A percentile compares a stretch with the other conserved stretches of the same genome.
Evolutionary conservation across 1,140 invertebrate species (phyloP).

Genomic region (Polypedilum vanderplanki): DNA sequence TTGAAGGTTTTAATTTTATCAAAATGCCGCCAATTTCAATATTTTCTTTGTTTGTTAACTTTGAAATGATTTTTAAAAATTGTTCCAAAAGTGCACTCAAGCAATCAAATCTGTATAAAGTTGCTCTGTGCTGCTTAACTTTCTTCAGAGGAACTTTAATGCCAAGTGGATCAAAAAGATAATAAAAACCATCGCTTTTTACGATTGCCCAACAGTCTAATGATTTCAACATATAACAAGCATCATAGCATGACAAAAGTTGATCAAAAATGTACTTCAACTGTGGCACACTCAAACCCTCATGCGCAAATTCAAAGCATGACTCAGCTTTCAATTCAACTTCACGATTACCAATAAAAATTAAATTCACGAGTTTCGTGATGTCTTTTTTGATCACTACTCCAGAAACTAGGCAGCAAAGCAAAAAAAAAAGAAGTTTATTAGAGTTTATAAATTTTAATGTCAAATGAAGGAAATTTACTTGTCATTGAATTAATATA

Average conservation of each 20-base stretch:
- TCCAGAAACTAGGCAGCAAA: background rate
- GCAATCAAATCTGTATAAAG: background rate
- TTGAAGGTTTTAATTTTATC: no score
- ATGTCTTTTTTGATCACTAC: background rate
- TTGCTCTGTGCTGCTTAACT: background rate
- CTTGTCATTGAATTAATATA: background rate
- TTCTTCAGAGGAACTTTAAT: background rate
- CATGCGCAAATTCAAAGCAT: background rate
- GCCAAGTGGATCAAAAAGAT: background rate
- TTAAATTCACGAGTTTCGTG: background rate
- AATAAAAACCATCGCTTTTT: background rate
- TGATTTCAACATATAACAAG: background rate
- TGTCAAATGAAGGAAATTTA: background rate
- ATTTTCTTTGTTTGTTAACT: no score
- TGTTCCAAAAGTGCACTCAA: background rate
- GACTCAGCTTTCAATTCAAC: background rate
- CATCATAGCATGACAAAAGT: background rate
- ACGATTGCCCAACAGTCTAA: background rate
- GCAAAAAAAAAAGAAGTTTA: background rate
- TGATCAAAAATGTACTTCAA: background rate
- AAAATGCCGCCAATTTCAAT: no score
- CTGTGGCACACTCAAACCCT: background rate
- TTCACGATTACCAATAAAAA: background rate
- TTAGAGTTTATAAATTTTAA: background rate
- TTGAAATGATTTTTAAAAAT: background rate